These are phyloP conservation scores for Echinometra lucunter DNA, from an alignment of 53 echinoderm and acorn worm species.

Conservation along the genomic window DNA sequence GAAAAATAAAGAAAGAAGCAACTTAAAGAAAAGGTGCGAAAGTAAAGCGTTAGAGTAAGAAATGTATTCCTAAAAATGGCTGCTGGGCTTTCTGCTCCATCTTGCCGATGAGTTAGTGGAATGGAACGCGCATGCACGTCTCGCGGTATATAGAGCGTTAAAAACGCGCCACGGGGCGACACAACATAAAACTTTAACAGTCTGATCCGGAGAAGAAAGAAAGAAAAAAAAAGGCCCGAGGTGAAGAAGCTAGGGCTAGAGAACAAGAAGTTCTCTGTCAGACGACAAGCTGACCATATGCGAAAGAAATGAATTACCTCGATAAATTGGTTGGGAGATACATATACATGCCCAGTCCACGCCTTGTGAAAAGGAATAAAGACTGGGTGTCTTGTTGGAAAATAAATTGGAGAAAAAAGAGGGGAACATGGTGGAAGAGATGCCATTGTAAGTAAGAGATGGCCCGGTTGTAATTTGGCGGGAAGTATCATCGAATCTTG, in stretches of 20 bases:
- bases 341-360: slow-evolving; percentile 39
- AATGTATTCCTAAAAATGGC: slow-evolving; percentile 29
- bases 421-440: slow-evolving; percentile 2
- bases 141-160: background rate
- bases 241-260: too few relatives aligned
- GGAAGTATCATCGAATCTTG: background rate
- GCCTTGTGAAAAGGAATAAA: slow-evolving; percentile 20
- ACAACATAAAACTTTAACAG: slow-evolving; percentile 39
- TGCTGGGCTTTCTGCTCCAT: background rate
- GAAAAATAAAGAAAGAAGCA: background rate
- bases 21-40: background rate
- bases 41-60: slow-evolving; percentile 6
- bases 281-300: slow-evolving; percentile 26
- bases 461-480: slow-evolving; percentile 27
- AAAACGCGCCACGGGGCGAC: slow-evolving; percentile 21
- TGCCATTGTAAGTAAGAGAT: background rate
- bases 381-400: background rate
- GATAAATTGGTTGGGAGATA: slow-evolving; percentile 59
- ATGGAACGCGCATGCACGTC: slow-evolving; percentile 27
- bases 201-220: background rate
- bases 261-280: slow-evolving; percentile 43
- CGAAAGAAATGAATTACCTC: slow-evolving; percentile 50
- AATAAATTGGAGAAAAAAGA: background rate
- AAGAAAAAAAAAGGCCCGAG: slow-evolving; percentile 25
- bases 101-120: slow-evolving; percentile 1